A percentile compares a stretch with the other conserved stretches of the same genome.
These are phyloP conservation scores for Melanostoma scalare DNA, from an alignment of 2,888 invertebrate genomes.

Conservation along the genomic window DNA sequence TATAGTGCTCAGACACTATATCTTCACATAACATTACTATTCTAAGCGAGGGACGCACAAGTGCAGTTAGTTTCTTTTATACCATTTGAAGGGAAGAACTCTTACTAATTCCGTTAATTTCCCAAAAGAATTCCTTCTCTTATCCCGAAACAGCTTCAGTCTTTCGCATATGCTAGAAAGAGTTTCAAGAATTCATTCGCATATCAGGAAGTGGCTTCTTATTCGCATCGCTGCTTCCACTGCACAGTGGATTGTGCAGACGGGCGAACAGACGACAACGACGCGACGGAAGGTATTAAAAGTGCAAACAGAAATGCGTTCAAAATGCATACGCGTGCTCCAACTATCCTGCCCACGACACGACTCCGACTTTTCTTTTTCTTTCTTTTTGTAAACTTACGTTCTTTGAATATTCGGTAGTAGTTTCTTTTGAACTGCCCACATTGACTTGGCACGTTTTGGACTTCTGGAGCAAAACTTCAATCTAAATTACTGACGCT, in stretches of 20 bases:
- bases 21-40: constrained; percentile 52
- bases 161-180: constrained; percentile 24
- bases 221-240: constrained; percentile 22
- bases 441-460: constrained; percentile 47
- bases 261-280: background rate
- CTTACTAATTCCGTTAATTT: constrained; percentile 71
- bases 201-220: constrained; percentile 63
- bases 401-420: constrained; percentile 64
- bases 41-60: constrained; percentile 44
- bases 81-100: constrained; percentile 48
- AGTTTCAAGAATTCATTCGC: constrained; percentile 66
- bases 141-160: constrained; percentile 31
- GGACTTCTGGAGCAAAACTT: constrained; percentile 45
- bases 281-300: constrained; percentile 20
- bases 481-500: constrained; percentile 2
- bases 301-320: constrained; percentile 53
- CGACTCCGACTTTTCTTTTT: constrained; percentile 13
- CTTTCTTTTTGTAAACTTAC: constrained; percentile 39
- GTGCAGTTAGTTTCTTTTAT: constrained; percentile 61
- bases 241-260: background rate
- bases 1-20: background rate
- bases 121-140: constrained; percentile 55
- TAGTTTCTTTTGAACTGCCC: constrained; percentile 57
- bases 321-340: constrained; percentile 49
- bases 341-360: constrained; percentile 42